Percentiles rank a stretch among this genome's conserved stretches.
Evolutionary conservation across 64 coral and sea anemone species (phyloP).

Genomic region (Trachythela sp.): DNA sequence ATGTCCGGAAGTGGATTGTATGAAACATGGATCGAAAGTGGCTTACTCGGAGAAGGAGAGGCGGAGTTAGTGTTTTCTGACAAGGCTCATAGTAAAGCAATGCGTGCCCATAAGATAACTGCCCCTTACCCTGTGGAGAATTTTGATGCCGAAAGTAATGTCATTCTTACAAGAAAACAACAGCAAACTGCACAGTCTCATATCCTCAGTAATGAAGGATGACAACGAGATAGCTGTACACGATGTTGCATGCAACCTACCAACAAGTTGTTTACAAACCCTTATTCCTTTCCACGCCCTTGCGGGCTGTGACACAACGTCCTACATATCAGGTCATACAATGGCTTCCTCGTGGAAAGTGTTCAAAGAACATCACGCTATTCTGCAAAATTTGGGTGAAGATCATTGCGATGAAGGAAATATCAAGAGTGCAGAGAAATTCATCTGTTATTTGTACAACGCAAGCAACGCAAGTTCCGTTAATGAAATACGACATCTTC

Average conservation of each 20-base stretch:
- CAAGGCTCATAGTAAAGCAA: conserved; percentile 46
- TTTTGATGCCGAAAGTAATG: conserved; percentile 38
- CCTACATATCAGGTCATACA: background rate
- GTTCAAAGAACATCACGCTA: background rate
- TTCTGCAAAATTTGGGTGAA: background rate
- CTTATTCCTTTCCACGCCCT: conserved; percentile 33
- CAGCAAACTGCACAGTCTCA: conserved; percentile 1
- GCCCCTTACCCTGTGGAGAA: conserved; percentile 33
- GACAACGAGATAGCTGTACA: background rate
- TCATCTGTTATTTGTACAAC: background rate
- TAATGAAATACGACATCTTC: background rate
- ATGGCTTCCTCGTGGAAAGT: conserved; percentile 17
- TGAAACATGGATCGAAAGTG: conserved; percentile 52
- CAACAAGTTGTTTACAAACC: background rate
- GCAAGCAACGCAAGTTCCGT: background rate
- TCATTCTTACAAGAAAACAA: conserved; percentile 30
- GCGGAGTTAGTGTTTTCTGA: conserved; percentile 45
- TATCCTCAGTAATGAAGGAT: background rate
- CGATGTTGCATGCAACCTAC: background rate
- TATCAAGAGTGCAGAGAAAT: background rate
- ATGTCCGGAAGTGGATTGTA: conserved; percentile 49
- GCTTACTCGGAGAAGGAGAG: conserved; percentile 43
- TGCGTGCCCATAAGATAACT: conserved; percentile 54
- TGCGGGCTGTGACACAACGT: no score
- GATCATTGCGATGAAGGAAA: background rate